phyloP scores from a whole-genome alignment of 2,888 invertebrate species.

The Luperina testacea region DNA sequence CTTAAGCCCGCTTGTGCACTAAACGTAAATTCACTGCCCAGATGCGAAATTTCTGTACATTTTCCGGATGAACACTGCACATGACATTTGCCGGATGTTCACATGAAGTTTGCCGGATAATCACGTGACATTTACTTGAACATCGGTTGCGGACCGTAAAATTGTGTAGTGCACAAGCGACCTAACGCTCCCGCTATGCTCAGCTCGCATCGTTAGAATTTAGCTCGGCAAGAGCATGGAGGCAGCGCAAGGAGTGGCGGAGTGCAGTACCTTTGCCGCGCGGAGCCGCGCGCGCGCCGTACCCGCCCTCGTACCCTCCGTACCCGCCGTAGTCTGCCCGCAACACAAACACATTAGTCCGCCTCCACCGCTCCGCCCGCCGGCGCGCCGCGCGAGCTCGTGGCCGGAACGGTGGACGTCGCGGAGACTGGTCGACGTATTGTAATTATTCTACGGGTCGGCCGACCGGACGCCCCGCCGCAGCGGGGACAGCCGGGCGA shows the following conservation, averaged over 20 bases:
- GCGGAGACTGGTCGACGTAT: constrained; percentile 56
- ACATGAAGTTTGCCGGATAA: not conserved
- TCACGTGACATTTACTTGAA: not conserved
- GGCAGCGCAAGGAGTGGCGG: constrained; percentile 47
- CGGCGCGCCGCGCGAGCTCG: constrained; percentile 42
- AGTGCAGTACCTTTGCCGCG: constrained; percentile 95
- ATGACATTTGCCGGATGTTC: not conserved
- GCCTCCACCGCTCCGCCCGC: constrained; percentile 68
- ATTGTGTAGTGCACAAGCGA: not conserved
- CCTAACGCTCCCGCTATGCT: not conserved
- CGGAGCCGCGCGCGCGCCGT: constrained; percentile 96
- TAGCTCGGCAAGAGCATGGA: constrained; percentile 49
- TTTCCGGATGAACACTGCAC: not conserved
- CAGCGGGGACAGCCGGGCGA: constrained; percentile 25
- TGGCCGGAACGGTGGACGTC: constrained; percentile 59
- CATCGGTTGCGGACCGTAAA: not conserved
- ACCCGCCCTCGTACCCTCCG: constrained; percentile 97
- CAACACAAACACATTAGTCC: constrained; percentile 90
- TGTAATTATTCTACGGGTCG: constrained; percentile 42
- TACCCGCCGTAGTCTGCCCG: constrained; percentile 96
- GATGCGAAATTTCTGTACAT: not conserved
- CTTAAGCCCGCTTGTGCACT: constrained; percentile 19
- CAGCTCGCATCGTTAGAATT: not conserved
- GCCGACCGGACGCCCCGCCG: constrained; percentile 30
- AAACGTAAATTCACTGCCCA: not conserved